Evolutionary conservation across 2,797 vertebrate genomes (phyloP), one percentile per base, ranked within the genome.

Genomic region (Sebastes nivosus): DNA sequence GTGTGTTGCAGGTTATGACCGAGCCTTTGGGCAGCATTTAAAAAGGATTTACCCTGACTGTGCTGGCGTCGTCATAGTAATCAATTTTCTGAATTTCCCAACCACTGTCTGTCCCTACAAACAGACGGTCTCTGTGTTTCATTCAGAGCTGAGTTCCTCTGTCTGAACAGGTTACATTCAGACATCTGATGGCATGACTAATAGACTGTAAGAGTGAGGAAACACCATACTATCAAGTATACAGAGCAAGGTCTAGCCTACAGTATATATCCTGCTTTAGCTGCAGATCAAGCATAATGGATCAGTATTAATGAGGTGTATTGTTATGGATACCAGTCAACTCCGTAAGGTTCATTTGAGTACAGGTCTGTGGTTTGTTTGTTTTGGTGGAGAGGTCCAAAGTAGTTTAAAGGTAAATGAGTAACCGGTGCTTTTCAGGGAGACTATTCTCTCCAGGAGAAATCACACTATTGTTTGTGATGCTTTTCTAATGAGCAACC

Each of bases 1-100:
- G 63, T 73, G 75, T 75, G 67, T 77, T 10, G 57, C 63, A 66
- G 46, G 55, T 75, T 55, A 4, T 70, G 79, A 71, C 65, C 10
- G 11, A 58, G 52, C 42, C 18, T 63, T 50, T 38, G 7, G 3
- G 22, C 60, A 32, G 13, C 4, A 57, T 65, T 5, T 38, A 38
- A 16, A 13, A 24, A 30, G 5, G 4, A 36, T 34, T 27, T 1
- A 27, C 25, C 6, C 36, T 5, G 30, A 46, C 4, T 50, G 11
- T 18, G 16, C 8, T 11, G 4, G 2, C 30, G 18, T 67, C 11
- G 10, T 27, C n/a, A 4, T 42, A 2, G n/a, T 50, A 27, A 7
- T 34, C 2, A 4, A 1, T 63, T 58, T 14, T 42, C 32, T 12
- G 18, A 57, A 16, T 58, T 14, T 42, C 32, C 12, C 22, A 57